Evolutionary conservation across 2,888 invertebrate genomes (phyloP), one percentile per base, ranked within the genome.

Genomic region (Macaria notata): DNA sequence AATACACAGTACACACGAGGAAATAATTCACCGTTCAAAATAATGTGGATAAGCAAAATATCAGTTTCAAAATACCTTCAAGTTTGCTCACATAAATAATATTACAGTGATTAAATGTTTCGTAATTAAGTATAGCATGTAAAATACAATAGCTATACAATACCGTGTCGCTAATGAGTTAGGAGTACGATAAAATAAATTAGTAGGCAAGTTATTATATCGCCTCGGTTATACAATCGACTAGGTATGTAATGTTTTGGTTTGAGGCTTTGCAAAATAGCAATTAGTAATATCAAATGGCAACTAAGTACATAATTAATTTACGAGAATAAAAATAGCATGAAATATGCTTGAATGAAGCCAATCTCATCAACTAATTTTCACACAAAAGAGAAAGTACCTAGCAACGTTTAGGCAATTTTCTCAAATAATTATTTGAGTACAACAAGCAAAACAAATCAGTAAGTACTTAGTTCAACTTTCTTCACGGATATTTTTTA

Each of bases 11-110:
- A 19, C 19, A 19, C 19, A 19, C 19, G 19, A n/a, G 49, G 46
- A 49, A 41, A 55, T 47, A 51, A 56, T 56, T 50, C 42, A 51
- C 36, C 4, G 51, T 56, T 30, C 38, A 4, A 50, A 50, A 55
- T 49, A 49, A 50, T 36, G 56, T 19, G 29, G 39, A 19, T 19
- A 19, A 19, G 41, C 44, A 49, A 41, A 31, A 31, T 49, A 44
- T 19, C 48, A 54, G 9, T 5, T 39, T 9, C 4, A 41, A 41
- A 41, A n/a, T 41, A 41, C 41, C 4, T 41, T 49, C 49, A 38
- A 38, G 30, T 38, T 36, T 38, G 44, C 36, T 31, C n/a, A 53
- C 43, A 47, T 9, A 54, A 48, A 42, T 44, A 44, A 54, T 6
- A 49, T 54, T 41, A 41, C 8, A 1, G 8, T 54, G 48, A 44